phyloP scores from a whole-genome alignment of 2,113 vertebrate species.

The Seriola quinqueradiata region DNA sequence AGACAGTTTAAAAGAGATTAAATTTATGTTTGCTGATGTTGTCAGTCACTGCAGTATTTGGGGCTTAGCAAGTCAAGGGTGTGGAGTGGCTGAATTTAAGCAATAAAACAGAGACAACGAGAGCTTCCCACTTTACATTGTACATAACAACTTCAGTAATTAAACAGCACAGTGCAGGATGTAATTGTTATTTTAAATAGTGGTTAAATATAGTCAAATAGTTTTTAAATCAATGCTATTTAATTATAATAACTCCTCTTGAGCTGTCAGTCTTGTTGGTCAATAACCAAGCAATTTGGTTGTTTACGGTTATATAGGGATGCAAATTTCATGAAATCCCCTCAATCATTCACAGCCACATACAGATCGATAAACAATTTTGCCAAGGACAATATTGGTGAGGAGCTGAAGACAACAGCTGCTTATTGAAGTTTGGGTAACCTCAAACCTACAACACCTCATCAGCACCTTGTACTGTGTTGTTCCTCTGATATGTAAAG shows the following conservation, averaged over 20 bases:
- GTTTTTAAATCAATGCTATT: background rate
- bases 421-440: background rate
- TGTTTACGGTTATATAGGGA: background rate
- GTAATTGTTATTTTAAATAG: background rate
- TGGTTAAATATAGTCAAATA: background rate
- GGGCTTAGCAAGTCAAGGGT: background rate
- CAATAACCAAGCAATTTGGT: background rate
- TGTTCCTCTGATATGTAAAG: constrained; percentile 6
- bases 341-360: background rate
- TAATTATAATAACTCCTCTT: background rate
- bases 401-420: background rate
- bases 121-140: background rate
- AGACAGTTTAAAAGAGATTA: constrained; percentile 16
- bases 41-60: constrained; percentile 3
- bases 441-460: background rate
- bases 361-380: background rate
- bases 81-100: constrained; percentile 11
- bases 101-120: constrained; percentile 3
- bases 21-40: constrained; percentile 29
- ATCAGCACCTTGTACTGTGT: background rate
- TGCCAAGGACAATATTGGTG: background rate
- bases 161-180: background rate
- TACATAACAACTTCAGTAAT: background rate
- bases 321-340: background rate
- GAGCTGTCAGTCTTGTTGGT: background rate